These are phyloP conservation scores for Mamestra brassicae DNA, from an alignment of 2,888 invertebrate species.

Conservation along the genomic window DNA sequence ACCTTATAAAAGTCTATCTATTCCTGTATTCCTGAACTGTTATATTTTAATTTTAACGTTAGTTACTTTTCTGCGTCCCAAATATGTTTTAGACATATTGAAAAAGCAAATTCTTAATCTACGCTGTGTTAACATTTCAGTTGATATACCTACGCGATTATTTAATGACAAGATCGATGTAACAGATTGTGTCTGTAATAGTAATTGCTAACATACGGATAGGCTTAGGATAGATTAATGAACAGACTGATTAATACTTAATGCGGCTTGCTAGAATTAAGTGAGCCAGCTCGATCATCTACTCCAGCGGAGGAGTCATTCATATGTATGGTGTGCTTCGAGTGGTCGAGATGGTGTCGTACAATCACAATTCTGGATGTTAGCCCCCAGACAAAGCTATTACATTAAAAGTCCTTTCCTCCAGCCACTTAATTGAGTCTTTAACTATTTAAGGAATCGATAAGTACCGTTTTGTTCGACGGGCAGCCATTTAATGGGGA, in stretches of 20 bases:
- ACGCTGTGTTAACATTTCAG: background rate
- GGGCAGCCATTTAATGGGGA: constrained; percentile 68
- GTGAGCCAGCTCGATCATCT: constrained; percentile 25
- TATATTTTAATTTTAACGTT: too few relatives aligned
- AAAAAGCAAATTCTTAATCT: background rate
- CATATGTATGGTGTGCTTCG: constrained; percentile 62
- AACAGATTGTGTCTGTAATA: constrained; percentile 5
- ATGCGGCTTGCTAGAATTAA: constrained; percentile 41
- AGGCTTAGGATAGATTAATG: constrained; percentile 32
- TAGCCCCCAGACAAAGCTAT: constrained; percentile 65
- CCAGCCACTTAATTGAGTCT: constrained; percentile 73
- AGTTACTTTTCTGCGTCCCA: too few relatives aligned
- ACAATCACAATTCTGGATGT: constrained; percentile 60
- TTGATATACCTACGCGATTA: background rate
- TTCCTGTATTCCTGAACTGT: too few relatives aligned
- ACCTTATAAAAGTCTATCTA: too few relatives aligned
- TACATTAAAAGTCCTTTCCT: constrained; percentile 68
- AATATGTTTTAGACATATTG: too few relatives aligned
- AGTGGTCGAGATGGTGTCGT: constrained; percentile 48
- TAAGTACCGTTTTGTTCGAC: constrained; percentile 62
- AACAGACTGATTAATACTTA: constrained; percentile 47
- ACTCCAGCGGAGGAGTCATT: constrained; percentile 38
- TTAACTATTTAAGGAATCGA: constrained; percentile 77
- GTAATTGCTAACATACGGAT: constrained; percentile 1
- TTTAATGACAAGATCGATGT: constrained; percentile 13